phyloP scores from a whole-genome alignment of 2,113 vertebrate genomes.

The Budorcas taxicolor region DNA sequence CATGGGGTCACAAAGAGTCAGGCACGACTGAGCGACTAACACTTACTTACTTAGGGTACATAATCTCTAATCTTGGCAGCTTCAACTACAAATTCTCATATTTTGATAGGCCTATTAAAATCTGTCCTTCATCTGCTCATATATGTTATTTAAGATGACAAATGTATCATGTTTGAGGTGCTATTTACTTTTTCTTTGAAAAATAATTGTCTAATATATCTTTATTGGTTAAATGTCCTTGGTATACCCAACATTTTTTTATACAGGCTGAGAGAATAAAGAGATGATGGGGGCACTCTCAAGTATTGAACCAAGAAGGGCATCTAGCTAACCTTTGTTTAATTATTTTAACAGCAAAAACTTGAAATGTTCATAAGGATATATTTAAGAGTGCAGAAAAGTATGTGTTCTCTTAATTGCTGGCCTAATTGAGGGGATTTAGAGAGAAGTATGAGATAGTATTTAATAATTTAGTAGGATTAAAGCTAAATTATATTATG shows the following conservation, averaged over 20 bases:
- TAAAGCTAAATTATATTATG: neutral
- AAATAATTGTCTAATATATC: neutral
- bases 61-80: neutral
- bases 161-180: neutral
- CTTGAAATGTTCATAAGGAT: neutral
- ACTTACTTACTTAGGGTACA: neutral
- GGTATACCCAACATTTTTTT: neutral
- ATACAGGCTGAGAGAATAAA: neutral
- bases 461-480: slow-evolving; percentile 26
- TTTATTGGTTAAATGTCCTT: neutral
- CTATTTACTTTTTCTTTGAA: neutral
- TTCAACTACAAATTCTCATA: neutral
- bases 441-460: neutral
- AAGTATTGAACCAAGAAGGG: neutral
- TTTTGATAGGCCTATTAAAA: neutral
- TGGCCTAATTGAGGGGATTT: neutral
- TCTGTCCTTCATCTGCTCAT: neutral
- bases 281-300: neutral
- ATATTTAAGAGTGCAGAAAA: neutral
- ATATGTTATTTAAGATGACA: neutral
- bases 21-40: neutral
- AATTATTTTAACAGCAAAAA: neutral
- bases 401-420: neutral
- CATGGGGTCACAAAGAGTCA: neutral
- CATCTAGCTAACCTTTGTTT: neutral